Base-by-base conservation (phyloP, 2,888 invertebrate species). In the Tetropium fuscum region DNA sequence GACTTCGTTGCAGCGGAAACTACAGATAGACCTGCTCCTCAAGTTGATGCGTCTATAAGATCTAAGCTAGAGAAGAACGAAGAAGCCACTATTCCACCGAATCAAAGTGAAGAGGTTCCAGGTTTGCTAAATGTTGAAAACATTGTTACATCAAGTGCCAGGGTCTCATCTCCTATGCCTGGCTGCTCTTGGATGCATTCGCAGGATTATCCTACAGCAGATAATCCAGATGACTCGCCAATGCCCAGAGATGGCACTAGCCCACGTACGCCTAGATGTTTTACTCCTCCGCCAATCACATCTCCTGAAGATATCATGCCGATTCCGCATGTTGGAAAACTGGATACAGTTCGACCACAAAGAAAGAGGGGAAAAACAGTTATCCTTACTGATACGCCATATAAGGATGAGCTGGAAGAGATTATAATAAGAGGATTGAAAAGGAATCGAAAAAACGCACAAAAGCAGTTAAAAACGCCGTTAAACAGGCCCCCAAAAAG, bases 51-150 rank as follows among this genome's bases (percentile, higher is more conserved):
- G n/a, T n/a, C n/a, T n/a, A n/a, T n/a, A n/a, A n/a, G n/a, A n/a
- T n/a, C n/a, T n/a, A n/a, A n/a, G n/a, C n/a, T n/a, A n/a, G n/a
- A n/a, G n/a, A n/a, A n/a, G n/a, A n/a, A n/a, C n/a, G n/a, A n/a
- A n/a, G n/a, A n/a, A n/a, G n/a, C n/a, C n/a, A n/a, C n/a, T n/a
- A n/a, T n/a, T n/a, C 6, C 56, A 56, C 30, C 61, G 56, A 1
- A 45, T 61, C 34, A 80, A 76, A 47, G 25, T 75, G n/a, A 63
- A n/a, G n/a, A 70, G 10, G 22, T 75, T 8, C 19, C 40, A n/a
- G n/a, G n/a, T n/a, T n/a, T n/a, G n/a, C n/a, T n/a, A n/a, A n/a
- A n/a, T n/a, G n/a, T n/a, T n/a, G n/a, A n/a, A n/a, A n/a, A n/a
- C n/a, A n/a, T n/a, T n/a, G n/a, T n/a, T n/a, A n/a, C n/a, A n/a